phyloP scores from a whole-genome alignment of 2,888 invertebrate genomes.

The Mimachlamys varia region DNA sequence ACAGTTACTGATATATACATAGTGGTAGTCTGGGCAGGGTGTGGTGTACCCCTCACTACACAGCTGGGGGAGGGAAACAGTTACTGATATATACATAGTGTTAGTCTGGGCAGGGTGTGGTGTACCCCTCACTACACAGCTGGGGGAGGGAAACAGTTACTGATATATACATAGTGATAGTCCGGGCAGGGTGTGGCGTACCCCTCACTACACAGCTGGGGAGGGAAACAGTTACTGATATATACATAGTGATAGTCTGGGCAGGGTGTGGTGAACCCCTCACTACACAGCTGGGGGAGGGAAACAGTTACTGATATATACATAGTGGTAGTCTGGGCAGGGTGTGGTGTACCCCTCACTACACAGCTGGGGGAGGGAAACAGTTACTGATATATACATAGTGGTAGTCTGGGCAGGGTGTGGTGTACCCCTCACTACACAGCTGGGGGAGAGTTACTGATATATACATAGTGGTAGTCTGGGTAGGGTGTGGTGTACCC shows the following conservation, averaged over 20 bases:
- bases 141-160: slow-evolving; percentile 26
- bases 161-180: slow-evolving; percentile 55
- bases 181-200: slow-evolving; percentile 64
- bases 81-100: no score
- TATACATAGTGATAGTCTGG: slow-evolving; percentile 17
- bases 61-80: slow-evolving; percentile 46
- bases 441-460: no score
- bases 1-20: no score
- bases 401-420: slow-evolving; percentile 60
- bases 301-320: no score
- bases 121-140: slow-evolving; percentile 66
- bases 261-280: slow-evolving; percentile 68
- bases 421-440: slow-evolving; percentile 62
- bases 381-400: slow-evolving; percentile 47
- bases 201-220: slow-evolving; percentile 63
- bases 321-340: slow-evolving; percentile 61
- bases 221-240: neutral
- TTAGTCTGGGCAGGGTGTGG: slow-evolving; percentile 63
- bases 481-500: slow-evolving; percentile 69
- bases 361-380: slow-evolving; percentile 53
- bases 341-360: slow-evolving; percentile 65
- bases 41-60: slow-evolving; percentile 65
- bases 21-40: slow-evolving; percentile 61
- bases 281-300: slow-evolving; percentile 57
- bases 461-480: slow-evolving; percentile 59